Evolutionary conservation across 2,888 invertebrate genomes (phyloP).

Genomic region (Tachina fera): DNA sequence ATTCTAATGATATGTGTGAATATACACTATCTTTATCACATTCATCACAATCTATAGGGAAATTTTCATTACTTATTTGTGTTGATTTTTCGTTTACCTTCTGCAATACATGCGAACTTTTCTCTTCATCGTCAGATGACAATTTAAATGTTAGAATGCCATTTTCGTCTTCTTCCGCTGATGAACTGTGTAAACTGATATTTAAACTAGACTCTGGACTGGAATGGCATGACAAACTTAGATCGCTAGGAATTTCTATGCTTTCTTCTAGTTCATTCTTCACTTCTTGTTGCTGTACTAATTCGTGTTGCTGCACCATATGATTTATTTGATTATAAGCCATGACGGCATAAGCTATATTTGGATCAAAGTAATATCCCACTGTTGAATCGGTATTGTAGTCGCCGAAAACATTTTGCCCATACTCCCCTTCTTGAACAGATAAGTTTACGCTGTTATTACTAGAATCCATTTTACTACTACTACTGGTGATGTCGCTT

Average conservation of each 20-base stretch:
- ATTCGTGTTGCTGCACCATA: conserved; percentile 47
- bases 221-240: conserved; percentile 65
- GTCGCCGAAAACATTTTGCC: conserved; percentile 66
- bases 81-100: neutral
- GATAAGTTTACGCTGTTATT: conserved; percentile 37
- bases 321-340: conserved; percentile 74
- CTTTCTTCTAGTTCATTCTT: conserved; percentile 39
- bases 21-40: conserved; percentile 44
- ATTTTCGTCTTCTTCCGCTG: conserved; percentile 68
- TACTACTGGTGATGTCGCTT: conserved; percentile 64
- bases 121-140: conserved; percentile 72
- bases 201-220: conserved; percentile 52
- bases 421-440: neutral
- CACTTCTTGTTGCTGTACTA: conserved; percentile 16
- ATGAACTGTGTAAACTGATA: conserved; percentile 57
- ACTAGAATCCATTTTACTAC: conserved; percentile 57
- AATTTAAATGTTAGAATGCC: conserved; percentile 75
- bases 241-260: conserved; percentile 52
- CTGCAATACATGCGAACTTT: neutral
- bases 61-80: neutral
- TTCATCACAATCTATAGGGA: neutral
- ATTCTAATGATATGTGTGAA: conserved; percentile 60
- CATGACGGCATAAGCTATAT: conserved; percentile 72
- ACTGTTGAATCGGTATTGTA: conserved; percentile 49
- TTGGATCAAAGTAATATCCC: conserved; percentile 53